phyloP scores from a whole-genome alignment of 2,797 vertebrate genomes.

The Melanotaenia boesemani region DNA sequence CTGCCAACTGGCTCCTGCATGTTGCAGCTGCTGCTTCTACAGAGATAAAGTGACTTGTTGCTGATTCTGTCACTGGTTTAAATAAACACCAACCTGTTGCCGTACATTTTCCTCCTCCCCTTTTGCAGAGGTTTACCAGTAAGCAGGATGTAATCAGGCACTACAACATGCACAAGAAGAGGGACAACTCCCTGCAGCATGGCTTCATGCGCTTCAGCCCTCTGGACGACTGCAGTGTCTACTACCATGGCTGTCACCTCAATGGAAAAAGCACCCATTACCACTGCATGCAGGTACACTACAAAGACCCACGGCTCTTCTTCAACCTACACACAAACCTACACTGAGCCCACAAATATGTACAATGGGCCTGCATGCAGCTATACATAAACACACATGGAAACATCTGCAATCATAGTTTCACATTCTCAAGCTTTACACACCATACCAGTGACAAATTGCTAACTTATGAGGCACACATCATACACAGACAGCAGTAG shows the following conservation, averaged over 20 bases:
- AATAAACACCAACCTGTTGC: constrained; percentile 83
- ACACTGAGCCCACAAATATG: constrained; percentile 40
- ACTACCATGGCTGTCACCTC: constrained; percentile 99
- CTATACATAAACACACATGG: constrained; percentile 4
- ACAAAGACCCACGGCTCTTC: constrained; percentile 25
- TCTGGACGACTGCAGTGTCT: constrained; percentile 98
- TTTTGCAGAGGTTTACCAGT: constrained; percentile 97
- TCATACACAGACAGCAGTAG: not conserved
- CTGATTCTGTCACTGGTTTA: constrained; percentile 80
- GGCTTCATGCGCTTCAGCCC: constrained; percentile 99
- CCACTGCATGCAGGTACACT: constrained; percentile 99
- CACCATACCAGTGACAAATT: constrained; percentile 16
- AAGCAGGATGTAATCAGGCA: constrained; percentile 99
- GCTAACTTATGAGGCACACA: not conserved
- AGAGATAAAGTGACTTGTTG: constrained; percentile 84
- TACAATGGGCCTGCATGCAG: constrained; percentile 22
- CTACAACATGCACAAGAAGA: constrained; percentile 99
- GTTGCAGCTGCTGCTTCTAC: constrained; percentile 85
- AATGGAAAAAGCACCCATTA: constrained; percentile 99
- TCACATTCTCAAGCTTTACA: constrained; percentile 1
- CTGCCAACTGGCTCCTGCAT: constrained; percentile 79
- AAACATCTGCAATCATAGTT: constrained; percentile 27
- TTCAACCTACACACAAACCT: constrained; percentile 37
- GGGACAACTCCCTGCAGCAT: constrained; percentile 98
- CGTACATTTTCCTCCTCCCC: constrained; percentile 60